Percentiles rank a stretch among this genome's conserved stretches.
Evolutionary conservation across 2,888 invertebrate species (phyloP).

Genomic region (Embidobia sp.): DNA sequence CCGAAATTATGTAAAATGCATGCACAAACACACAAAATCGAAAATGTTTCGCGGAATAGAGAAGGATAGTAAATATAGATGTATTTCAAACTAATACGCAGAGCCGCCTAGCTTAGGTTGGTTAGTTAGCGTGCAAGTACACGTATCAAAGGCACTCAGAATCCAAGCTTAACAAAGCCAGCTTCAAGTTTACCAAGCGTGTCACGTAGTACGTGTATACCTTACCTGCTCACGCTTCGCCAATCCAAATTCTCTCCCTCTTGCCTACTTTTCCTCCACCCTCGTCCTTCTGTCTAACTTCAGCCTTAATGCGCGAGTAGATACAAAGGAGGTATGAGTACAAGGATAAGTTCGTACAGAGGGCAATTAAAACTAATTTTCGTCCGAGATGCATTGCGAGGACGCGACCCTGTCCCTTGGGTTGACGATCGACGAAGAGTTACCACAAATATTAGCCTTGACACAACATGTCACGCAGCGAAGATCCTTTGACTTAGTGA

Average conservation of each 20-base stretch:
- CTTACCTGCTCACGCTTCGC: slow-evolving; percentile 79
- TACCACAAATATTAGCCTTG: slow-evolving; percentile 45
- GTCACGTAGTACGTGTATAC: slow-evolving; percentile 79
- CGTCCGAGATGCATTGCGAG: slow-evolving; percentile 52
- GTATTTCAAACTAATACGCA: slow-evolving; percentile 63
- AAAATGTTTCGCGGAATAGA: not conserved
- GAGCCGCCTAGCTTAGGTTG: slow-evolving; percentile 79
- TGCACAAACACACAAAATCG: not conserved
- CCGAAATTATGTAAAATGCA: not conserved
- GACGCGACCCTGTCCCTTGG: slow-evolving; percentile 42
- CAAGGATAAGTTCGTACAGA: slow-evolving; percentile 73
- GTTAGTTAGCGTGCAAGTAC: slow-evolving; percentile 82
- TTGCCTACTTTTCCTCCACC: slow-evolving; percentile 59
- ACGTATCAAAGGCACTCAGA: slow-evolving; percentile 82
- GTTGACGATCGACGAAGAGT: slow-evolving; percentile 46
- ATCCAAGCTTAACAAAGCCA: slow-evolving; percentile 82
- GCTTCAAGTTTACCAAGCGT: slow-evolving; percentile 80
- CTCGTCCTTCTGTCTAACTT: slow-evolving; percentile 74
- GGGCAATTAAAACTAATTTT: slow-evolving; percentile 77
- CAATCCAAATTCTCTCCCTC: slow-evolving; percentile 73
- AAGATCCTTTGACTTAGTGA: slow-evolving; percentile 26
- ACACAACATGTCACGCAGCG: slow-evolving; percentile 33
- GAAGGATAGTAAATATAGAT: slow-evolving; percentile 50
- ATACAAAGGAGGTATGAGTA: slow-evolving; percentile 67
- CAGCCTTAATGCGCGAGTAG: slow-evolving; percentile 76